A percentile compares a stretch with the other conserved stretches of the same genome.
These are phyloP conservation scores for Cygnus atratus DNA, from an alignment of 2,113 vertebrate species.

Conservation along the genomic window DNA sequence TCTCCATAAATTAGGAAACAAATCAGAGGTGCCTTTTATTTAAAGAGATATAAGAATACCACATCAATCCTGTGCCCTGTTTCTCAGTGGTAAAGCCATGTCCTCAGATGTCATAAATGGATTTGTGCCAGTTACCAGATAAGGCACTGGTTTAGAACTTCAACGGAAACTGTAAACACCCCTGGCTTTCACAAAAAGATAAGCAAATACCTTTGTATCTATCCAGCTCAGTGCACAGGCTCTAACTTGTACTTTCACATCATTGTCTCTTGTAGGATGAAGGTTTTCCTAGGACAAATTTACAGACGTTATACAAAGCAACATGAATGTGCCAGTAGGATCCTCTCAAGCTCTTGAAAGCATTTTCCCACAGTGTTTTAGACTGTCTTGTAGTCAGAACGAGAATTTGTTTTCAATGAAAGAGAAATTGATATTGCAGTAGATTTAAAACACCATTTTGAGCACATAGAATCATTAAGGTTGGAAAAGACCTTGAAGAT, in stretches of 20 bases:
- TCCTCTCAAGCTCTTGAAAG: background rate
- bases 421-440: background rate
- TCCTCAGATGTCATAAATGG: background rate
- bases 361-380: background rate
- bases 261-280: slow-evolving; percentile 73
- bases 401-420: background rate
- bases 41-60: background rate
- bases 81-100: background rate
- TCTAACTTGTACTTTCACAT: slow-evolving; percentile 91
- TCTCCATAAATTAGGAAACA: background rate
- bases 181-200: background rate
- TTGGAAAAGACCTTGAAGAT: too few species aligned
- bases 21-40: background rate
- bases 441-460: background rate
- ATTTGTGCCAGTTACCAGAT: background rate
- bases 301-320: background rate
- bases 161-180: background rate
- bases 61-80: background rate
- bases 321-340: background rate
- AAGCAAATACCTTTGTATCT: slow-evolving; percentile 84
- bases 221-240: slow-evolving; percentile 90
- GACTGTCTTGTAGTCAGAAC: background rate
- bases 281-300: slow-evolving; percentile 78
- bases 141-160: background rate
- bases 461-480: too few species aligned